Evolutionary conservation across 2,797 vertebrate species (phyloP), one percentile per base, ranked within the genome.

Genomic region (Phataginus tetradactyla): DNA sequence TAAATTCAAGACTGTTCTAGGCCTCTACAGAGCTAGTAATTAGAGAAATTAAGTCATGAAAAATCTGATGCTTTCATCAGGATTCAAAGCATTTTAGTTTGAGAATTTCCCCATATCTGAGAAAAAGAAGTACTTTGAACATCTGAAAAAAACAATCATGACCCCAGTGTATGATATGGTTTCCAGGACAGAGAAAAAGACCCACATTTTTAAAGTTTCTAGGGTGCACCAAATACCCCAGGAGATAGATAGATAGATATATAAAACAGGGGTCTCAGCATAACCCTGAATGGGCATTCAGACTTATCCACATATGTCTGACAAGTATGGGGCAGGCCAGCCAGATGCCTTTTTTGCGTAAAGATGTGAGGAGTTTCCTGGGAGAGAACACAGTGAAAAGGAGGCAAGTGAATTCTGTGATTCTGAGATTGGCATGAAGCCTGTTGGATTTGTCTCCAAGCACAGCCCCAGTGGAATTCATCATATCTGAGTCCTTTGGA

Each of bases 81-180:
- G 53, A 95, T 53, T 75, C 17, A 74, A 77, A 83, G 89, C 25
- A 57, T 11, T 80, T 86, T 80, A 37, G 23, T 86, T 63, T 95
- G 79, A 93, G 79, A 85, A 81, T 68, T 55, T 7, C 14, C 5
- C 29, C 84, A 17, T 49, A 91, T 84, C 59, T 37, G 5, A 42
- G 53, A 61, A 29, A 37, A 96, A 75, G 39, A 55, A 78, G 42
- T 37, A 12, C 72, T 53, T 25, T 95, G 21, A 72, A 94, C 90
- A 74, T 66, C 42, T 91, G n/a, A 71, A 92, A 95, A 45, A 68
- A 25, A 4, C 53, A 49, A 1, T 15, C 5, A 66, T 2, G 13
- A 86, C 74, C 21, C 10, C 51, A 64, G 14, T 18, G 13, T 23
- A 39, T 51, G n/a, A 57, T 20, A 4, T 68, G 64, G 27, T 32